Percentiles rank a stretch among this genome's conserved stretches.
Evolutionary conservation across 2,888 invertebrate species (phyloP).

Genomic region (Phlogophora meticulosa): DNA sequence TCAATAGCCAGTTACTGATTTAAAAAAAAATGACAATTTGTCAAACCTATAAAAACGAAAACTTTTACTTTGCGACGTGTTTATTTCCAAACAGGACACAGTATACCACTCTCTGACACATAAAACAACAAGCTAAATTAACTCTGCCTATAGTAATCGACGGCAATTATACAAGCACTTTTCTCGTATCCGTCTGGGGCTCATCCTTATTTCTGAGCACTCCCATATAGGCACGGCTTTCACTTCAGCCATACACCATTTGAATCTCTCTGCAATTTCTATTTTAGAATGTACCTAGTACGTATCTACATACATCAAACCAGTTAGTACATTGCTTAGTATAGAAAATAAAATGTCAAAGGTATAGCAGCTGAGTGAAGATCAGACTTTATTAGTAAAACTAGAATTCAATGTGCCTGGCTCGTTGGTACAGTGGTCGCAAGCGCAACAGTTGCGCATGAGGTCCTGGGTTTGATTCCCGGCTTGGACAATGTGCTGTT

Average conservation of each 20-base stretch:
- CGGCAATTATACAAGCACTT: slow-evolving; percentile 62
- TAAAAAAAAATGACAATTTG: background rate
- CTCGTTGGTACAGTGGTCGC: too few species aligned
- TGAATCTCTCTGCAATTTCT: slow-evolving; percentile 72
- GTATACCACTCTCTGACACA: slow-evolving; percentile 9
- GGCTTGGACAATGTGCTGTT: too few species aligned
- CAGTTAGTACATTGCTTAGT: slow-evolving; percentile 51
- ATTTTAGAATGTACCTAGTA: slow-evolving; percentile 64
- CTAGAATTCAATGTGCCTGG: slow-evolving; percentile 26
- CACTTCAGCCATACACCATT: slow-evolving; percentile 68
- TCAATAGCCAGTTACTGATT: too few species aligned
- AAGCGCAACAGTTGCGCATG: too few species aligned
- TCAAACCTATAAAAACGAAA: background rate
- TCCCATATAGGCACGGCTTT: slow-evolving; percentile 72
- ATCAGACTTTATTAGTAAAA: slow-evolving; percentile 25
- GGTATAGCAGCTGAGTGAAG: slow-evolving; percentile 40
- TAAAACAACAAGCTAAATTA: slow-evolving; percentile 29
- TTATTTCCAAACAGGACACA: slow-evolving; percentile 34
- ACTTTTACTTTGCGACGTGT: background rate
- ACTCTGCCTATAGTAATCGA: slow-evolving; percentile 28
- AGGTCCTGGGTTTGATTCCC: too few species aligned
- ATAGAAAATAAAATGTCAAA: slow-evolving; percentile 65
- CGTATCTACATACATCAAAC: slow-evolving; percentile 58
- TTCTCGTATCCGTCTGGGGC: slow-evolving; percentile 68
- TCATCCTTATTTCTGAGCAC: slow-evolving; percentile 71